These are phyloP conservation scores for Poeciliopsis prolifica DNA, from an alignment of 2,113 vertebrate species.

Conservation along the genomic window DNA sequence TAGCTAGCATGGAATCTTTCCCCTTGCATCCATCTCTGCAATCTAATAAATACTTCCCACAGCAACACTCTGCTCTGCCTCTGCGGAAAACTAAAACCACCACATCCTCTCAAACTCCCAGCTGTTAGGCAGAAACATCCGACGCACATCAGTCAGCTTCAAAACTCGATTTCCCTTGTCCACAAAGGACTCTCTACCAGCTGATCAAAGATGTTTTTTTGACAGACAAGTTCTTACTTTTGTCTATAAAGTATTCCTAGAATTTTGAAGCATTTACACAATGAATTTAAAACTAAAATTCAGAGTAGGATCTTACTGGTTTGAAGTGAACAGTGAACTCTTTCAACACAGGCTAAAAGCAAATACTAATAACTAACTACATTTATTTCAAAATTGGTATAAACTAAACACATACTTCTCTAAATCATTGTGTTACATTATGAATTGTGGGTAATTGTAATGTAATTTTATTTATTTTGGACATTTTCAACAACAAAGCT, in stretches of 20 bases:
- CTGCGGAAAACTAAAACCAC: conserved; percentile 15
- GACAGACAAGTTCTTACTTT: background rate
- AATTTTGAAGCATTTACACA: too few species aligned
- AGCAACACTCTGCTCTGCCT: conserved; percentile 28
- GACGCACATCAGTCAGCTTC: conserved; percentile 1
- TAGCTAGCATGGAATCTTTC: conserved; percentile 16
- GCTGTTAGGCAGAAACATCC: conserved; percentile 26
- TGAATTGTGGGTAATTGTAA: too few species aligned
- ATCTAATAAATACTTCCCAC: conserved; percentile 33
- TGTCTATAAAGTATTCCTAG: background rate
- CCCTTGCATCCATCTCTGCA: conserved; percentile 22
- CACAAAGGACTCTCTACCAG: background rate
- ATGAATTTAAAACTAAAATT: too few species aligned
- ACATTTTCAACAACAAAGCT: too few species aligned
- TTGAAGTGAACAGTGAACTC: too few species aligned
- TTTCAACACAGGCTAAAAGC: too few species aligned
- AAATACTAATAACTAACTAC: too few species aligned
- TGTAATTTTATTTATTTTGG: too few species aligned
- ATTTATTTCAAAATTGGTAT: too few species aligned
- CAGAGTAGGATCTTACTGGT: too few species aligned
- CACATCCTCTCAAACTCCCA: conserved; percentile 37
- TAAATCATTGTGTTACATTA: too few species aligned
- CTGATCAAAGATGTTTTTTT: background rate
- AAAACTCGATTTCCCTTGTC: background rate
- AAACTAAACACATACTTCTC: too few species aligned